These are phyloP conservation scores for Nerophis lumbriciformis DNA, from an alignment of 2,113 vertebrate species.

Conservation along the genomic window DNA sequence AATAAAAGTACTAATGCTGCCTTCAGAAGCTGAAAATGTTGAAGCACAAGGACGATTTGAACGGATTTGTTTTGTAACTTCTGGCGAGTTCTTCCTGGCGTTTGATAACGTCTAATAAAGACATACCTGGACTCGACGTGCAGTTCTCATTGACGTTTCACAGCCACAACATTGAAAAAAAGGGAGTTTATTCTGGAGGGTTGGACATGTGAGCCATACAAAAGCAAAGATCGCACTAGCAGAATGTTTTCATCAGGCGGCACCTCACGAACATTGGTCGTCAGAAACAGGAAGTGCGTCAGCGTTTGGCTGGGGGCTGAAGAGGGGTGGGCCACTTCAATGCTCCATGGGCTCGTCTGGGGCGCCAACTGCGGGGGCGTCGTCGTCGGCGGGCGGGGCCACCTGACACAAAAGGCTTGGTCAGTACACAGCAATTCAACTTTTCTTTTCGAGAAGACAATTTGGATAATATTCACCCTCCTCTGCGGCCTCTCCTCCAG, in stretches of 20 bases:
- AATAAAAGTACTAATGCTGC: too few relatives aligned
- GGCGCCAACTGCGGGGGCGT: slow-evolving; percentile 66
- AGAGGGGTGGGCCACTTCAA: slow-evolving; percentile 57
- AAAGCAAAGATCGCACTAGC: slow-evolving; percentile 56
- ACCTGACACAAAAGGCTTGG: slow-evolving; percentile 56
- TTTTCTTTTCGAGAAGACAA: not conserved
- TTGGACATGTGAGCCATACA: slow-evolving; percentile 53
- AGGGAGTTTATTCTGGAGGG: slow-evolving; percentile 56
- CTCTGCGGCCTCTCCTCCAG: slow-evolving; percentile 96
- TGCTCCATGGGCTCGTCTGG: slow-evolving; percentile 95
- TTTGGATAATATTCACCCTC: slow-evolving; percentile 74
- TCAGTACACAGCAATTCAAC: not conserved
- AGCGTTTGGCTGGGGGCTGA: not conserved
- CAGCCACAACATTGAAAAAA: slow-evolving; percentile 42
- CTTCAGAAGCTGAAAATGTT: too few relatives aligned
- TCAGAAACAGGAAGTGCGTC: slow-evolving; percentile 8
- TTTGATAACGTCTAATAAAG: too few relatives aligned
- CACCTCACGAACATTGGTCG: slow-evolving; percentile 28
- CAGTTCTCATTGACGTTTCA: too few relatives aligned
- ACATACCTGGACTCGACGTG: too few relatives aligned
- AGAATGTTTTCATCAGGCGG: slow-evolving; percentile 44
- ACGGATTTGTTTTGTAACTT: too few relatives aligned
- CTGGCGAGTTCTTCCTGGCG: too few relatives aligned
- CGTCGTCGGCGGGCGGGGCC: slow-evolving; percentile 78
- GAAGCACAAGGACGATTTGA: too few relatives aligned